phyloP scores from a whole-genome alignment of 1,140 invertebrate genomes.

The Drosophila kepulauana region DNA sequence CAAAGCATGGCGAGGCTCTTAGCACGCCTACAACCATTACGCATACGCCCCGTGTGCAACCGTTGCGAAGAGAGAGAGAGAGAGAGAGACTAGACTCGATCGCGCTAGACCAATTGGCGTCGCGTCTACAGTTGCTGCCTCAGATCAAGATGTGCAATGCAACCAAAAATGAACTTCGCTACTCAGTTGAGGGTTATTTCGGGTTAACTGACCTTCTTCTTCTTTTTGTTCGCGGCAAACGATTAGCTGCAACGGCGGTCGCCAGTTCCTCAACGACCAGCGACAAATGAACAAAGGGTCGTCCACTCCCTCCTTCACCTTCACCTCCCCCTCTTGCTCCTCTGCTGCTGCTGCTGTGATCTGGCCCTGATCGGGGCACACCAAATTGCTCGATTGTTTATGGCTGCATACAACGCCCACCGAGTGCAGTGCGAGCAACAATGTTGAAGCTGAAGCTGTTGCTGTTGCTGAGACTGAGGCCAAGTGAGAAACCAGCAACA shows the following conservation, averaged over 20 bases:
- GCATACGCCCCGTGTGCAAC: slow-evolving; percentile 33
- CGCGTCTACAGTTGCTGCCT: slow-evolving; percentile 30
- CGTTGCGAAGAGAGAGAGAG: not conserved
- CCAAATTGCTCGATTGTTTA: slow-evolving; percentile 84
- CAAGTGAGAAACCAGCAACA: slow-evolving; percentile 83
- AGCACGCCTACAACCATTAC: slow-evolving; percentile 31
- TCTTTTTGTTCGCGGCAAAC: slow-evolving; percentile 47
- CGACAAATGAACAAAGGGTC: slow-evolving; percentile 82
- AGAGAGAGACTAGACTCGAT: not conserved
- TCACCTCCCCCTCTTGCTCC: not conserved
- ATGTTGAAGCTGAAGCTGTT: slow-evolving; percentile 18
- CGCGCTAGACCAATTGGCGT: slow-evolving; percentile 63
- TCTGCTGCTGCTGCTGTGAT: not conserved
- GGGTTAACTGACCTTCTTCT: slow-evolving; percentile 74
- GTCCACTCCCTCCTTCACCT: slow-evolving; percentile 15
- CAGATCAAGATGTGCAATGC: slow-evolving; percentile 29
- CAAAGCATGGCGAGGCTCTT: slow-evolving; percentile 35
- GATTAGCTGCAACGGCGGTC: slow-evolving; percentile 73
- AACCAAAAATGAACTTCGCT: slow-evolving; percentile 45
- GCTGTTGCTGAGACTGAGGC: slow-evolving; percentile 11
- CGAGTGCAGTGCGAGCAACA: slow-evolving; percentile 32
- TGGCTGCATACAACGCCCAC: slow-evolving; percentile 80
- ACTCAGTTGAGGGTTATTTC: slow-evolving; percentile 19
- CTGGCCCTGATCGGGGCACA: slow-evolving; percentile 56
- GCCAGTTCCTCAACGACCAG: slow-evolving; percentile 38